Evolutionary conservation across 1,140 invertebrate genomes (phyloP).

Genomic region (Macrocentrus cingulum): DNA sequence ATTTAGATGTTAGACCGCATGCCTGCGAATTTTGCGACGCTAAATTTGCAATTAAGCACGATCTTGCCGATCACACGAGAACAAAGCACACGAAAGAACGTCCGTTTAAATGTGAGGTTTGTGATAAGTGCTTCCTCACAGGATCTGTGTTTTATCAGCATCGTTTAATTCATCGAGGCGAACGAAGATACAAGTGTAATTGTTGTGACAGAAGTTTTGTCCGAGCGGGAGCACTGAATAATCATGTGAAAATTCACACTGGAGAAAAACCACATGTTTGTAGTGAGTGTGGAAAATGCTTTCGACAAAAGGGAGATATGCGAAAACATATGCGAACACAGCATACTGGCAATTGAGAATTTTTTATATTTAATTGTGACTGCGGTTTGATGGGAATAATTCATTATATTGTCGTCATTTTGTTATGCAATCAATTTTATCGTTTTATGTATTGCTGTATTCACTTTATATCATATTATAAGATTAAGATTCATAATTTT

Average conservation of each 20-base stretch:
- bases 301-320: slow-evolving; percentile 64
- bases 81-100: slow-evolving; percentile 70
- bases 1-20: slow-evolving; percentile 65
- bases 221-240: slow-evolving; percentile 63
- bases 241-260: slow-evolving; percentile 69
- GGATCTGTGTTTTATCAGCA: slow-evolving; percentile 74
- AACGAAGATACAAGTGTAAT: slow-evolving; percentile 75
- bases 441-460: no score
- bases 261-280: slow-evolving; percentile 72
- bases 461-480: no score
- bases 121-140: slow-evolving; percentile 72
- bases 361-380: no score
- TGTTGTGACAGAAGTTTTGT: slow-evolving; percentile 63
- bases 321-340: slow-evolving; percentile 65
- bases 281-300: slow-evolving; percentile 67
- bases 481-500: no score
- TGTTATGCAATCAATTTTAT: no score
- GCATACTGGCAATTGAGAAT: no score
- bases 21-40: slow-evolving; percentile 65
- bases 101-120: slow-evolving; percentile 71
- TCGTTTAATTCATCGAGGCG: slow-evolving; percentile 77
- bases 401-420: no score
- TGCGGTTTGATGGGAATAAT: no score
- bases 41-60: slow-evolving; percentile 67
- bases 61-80: slow-evolving; percentile 68